These are phyloP conservation scores for Pyrgilauda ruficollis DNA, from an alignment of 2,113 vertebrate genomes.

Conservation along the genomic window DNA sequence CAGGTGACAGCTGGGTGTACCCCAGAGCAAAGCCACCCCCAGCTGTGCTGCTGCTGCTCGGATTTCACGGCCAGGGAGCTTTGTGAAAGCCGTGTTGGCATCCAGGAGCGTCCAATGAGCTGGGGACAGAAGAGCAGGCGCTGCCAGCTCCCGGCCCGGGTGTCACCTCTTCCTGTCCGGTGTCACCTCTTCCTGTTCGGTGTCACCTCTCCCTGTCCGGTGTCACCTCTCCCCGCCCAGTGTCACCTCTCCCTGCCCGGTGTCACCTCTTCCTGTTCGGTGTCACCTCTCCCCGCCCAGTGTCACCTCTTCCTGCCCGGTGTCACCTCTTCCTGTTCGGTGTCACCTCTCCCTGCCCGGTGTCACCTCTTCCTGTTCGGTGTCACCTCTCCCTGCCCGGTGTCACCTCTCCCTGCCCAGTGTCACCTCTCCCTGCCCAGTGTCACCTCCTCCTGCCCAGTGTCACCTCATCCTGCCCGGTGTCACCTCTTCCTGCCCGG, in stretches of 20 bases:
- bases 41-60: not conserved
- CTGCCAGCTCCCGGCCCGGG: not conserved
- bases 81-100: not conserved
- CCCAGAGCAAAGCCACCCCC: accelerated
- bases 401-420: too few species aligned
- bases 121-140: not conserved
- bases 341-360: not conserved
- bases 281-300: too few species aligned
- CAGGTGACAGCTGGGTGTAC: not conserved
- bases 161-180: not conserved
- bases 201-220: too few species aligned
- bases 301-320: not conserved
- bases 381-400: not conserved
- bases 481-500: not conserved
- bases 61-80: not conserved
- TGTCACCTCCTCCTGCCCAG: too few species aligned
- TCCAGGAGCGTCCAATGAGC: not conserved
- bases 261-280: too few species aligned
- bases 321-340: too few species aligned
- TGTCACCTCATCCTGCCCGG: too few species aligned
- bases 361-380: not conserved
- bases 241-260: too few species aligned
- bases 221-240: too few species aligned
- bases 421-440: too few species aligned
- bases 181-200: too few species aligned